Evolutionary conservation across 2,888 invertebrate genomes (phyloP).

Genomic region (Sminthurinus aureus): DNA sequence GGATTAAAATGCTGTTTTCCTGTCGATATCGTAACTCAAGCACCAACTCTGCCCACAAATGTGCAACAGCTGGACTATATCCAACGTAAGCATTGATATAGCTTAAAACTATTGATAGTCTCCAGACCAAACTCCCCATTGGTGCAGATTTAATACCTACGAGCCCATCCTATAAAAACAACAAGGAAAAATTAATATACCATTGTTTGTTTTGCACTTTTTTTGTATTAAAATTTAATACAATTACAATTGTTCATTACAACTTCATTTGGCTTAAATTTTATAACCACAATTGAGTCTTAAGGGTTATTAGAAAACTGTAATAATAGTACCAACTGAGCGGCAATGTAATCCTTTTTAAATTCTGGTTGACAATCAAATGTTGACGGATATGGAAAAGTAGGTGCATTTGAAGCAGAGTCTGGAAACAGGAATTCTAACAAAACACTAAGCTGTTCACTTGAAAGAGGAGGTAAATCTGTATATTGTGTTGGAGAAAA

Average conservation of each 20-base stretch:
- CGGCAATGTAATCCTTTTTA: conserved; percentile 43
- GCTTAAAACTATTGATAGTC: conserved; percentile 78
- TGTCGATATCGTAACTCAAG: conserved; percentile 89
- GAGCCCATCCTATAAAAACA: conserved; percentile 65
- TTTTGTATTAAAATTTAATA: not conserved
- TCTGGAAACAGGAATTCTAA: conserved; percentile 88
- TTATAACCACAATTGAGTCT: too few relatives aligned
- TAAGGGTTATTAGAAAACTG: not conserved
- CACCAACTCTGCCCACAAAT: conserved; percentile 93
- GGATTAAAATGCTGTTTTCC: conserved; percentile 80
- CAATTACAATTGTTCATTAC: too few relatives aligned
- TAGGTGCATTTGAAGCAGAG: conserved; percentile 73
- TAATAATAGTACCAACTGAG: conserved; percentile 19
- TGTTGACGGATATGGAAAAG: conserved; percentile 62
- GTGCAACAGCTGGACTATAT: conserved; percentile 77
- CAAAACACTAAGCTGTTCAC: conserved; percentile 77
- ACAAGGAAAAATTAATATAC: conserved; percentile 21
- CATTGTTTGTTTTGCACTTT: not conserved
- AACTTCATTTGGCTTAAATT: too few relatives aligned
- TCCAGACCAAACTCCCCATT: conserved; percentile 80
- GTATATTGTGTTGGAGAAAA: conserved; percentile 57
- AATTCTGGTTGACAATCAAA: conserved; percentile 57
- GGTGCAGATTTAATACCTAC: conserved; percentile 79
- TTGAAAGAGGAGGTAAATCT: conserved; percentile 78
- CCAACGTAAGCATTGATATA: conserved; percentile 79